A percentile compares a stretch with the other conserved stretches of the same genome.
Conservation (phyloP, 2,113 vertebrate species). For the Synchiropus splendidus region DNA sequence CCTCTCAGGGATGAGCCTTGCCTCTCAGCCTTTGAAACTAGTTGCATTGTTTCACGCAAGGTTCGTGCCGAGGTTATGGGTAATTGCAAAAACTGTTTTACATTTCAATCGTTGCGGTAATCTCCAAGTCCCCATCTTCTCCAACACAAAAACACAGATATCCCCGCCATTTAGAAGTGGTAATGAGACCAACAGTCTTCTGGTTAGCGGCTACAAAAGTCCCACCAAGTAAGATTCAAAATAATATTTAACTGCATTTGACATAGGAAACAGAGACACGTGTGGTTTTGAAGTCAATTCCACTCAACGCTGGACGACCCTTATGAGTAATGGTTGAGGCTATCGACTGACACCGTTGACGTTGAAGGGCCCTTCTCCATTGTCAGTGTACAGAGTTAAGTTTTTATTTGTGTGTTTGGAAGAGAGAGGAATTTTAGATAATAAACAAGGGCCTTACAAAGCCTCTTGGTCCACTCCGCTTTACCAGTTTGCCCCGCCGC, state of each 20-base stretch:
- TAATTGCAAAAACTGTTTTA: conserved; percentile 62
- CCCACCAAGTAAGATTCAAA: neutral
- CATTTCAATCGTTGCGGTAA: conserved; percentile 58
- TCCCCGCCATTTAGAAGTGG: conserved; percentile 42
- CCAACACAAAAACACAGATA: conserved; percentile 50
- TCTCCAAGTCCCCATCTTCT: conserved; percentile 44
- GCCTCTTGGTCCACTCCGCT: conserved; percentile 56
- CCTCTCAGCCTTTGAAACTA: conserved; percentile 57
- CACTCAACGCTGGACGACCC: conserved; percentile 37
- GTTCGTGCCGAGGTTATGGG: conserved; percentile 58
- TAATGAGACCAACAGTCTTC: conserved; percentile 25
- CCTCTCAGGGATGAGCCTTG: conserved; percentile 46
- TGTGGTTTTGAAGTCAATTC: conserved; percentile 26
- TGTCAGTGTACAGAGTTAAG: conserved; percentile 17
- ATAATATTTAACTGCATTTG: conserved; percentile 2
- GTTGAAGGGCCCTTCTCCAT: conserved; percentile 40
- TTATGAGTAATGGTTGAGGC: conserved; percentile 22
- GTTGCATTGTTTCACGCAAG: conserved; percentile 56
- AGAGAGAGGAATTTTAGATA: too few relatives aligned
- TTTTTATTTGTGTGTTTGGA: conserved; percentile 39
- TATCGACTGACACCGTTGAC: conserved; percentile 32
- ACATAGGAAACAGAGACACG: conserved; percentile 36
- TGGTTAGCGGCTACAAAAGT: neutral
- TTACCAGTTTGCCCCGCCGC: conserved; percentile 47
- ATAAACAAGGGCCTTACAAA: conserved; percentile 54